These are phyloP conservation scores for Galeopsomyia nigrocyanea DNA, from an alignment of 2,888 invertebrate genomes.

Conservation along the genomic window DNA sequence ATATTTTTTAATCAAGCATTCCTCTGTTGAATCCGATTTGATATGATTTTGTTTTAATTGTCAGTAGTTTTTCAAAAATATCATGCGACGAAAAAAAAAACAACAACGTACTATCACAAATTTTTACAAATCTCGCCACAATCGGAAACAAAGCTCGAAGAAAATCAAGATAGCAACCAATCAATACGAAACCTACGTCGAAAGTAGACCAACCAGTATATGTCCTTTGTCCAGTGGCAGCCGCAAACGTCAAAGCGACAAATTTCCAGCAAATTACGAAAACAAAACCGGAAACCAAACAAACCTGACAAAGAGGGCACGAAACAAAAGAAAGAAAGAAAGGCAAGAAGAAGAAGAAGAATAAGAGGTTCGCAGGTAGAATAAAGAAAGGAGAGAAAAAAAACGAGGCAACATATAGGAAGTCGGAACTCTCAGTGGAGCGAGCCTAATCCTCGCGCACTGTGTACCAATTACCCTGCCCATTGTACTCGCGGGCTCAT, in stretches of 20 bases:
- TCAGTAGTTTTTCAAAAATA: no score
- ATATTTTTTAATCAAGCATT: no score
- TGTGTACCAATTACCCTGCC: constrained; percentile 63
- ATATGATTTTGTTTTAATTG: no score
- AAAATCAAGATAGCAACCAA: no score
- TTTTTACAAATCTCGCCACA: no score
- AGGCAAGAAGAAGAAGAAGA: not conserved
- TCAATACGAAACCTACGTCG: no score
- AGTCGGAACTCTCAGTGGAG: constrained; percentile 21
- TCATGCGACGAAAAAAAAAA: no score
- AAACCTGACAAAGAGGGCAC: not conserved
- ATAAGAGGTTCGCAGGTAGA: not conserved
- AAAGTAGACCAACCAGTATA: no score
- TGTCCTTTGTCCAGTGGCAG: no score
- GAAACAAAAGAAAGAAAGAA: constrained; percentile 14
- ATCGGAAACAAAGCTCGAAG: no score
- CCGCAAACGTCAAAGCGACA: not conserved
- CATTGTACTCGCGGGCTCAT: constrained; percentile 55
- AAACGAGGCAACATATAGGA: constrained; percentile 25
- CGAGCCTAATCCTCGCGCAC: constrained; percentile 47
- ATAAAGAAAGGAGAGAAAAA: not conserved
- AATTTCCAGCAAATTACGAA: constrained; percentile 31
- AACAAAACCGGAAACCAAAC: not conserved
- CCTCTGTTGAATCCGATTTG: no score
- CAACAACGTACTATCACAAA: no score